Conservation (phyloP, 2,888 invertebrate genomes). For the Chrysina gloriosa region DNA sequence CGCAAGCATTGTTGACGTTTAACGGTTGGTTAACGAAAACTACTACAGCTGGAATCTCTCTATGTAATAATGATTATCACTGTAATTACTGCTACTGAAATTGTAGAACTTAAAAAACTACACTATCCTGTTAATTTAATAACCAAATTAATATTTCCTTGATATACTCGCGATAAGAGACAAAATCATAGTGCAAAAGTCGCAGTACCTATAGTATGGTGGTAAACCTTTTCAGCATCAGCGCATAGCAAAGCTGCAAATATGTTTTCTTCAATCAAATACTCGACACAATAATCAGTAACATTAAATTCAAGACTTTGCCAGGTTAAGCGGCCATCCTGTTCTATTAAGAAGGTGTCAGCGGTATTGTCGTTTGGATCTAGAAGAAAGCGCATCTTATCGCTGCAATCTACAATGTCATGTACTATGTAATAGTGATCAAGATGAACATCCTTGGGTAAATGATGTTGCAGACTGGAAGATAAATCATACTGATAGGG, state of each 20-base stretch:
- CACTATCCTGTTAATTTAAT: no score
- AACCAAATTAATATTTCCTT: no score
- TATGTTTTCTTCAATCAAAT: slow-evolving; percentile 9
- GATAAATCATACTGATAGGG: background rate
- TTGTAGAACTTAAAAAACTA: no score
- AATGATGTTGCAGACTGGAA: slow-evolving; percentile 17
- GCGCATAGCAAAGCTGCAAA: slow-evolving; percentile 33
- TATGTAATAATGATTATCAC: no score
- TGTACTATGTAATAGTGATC: slow-evolving; percentile 35
- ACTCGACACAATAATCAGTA: slow-evolving; percentile 36
- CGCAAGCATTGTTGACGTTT: no score
- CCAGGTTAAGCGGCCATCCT: slow-evolving; percentile 31
- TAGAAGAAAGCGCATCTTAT: slow-evolving; percentile 33
- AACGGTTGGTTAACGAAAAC: no score
- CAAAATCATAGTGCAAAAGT: background rate
- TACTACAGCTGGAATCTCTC: no score
- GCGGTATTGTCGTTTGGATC: background rate
- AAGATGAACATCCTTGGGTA: slow-evolving; percentile 2
- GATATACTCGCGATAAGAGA: background rate
- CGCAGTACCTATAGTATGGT: slow-evolving; percentile 33
- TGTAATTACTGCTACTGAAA: no score
- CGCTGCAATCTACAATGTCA: slow-evolving; percentile 26
- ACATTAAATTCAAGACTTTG: slow-evolving; percentile 13
- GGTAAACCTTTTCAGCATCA: slow-evolving; percentile 5
- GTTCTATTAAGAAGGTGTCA: slow-evolving; percentile 20